Conservation (phyloP, 1,140 invertebrate genomes). For the Ladona fulva region DNA sequence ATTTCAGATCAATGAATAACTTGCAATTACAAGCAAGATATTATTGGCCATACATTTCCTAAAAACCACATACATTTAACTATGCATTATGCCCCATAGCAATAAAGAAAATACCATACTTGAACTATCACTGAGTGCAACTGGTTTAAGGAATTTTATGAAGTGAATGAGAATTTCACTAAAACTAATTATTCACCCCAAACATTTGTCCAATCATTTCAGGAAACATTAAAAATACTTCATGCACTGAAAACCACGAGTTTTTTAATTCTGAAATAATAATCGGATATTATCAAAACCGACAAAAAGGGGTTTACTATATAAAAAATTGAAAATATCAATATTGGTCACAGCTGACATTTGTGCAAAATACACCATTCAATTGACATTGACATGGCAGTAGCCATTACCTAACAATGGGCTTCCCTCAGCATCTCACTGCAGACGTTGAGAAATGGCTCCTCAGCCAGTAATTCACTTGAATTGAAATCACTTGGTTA, state of each 20-base stretch:
- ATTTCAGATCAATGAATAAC: no score
- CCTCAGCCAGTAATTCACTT: not conserved
- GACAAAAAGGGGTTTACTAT: not conserved
- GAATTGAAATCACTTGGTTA: constrained; percentile 4
- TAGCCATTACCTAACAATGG: not conserved
- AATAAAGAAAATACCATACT: not conserved
- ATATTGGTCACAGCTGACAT: not conserved
- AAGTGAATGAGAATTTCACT: no score
- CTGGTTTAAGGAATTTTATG: no score
- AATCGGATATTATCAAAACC: not conserved
- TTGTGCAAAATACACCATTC: not conserved
- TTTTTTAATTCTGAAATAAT: not conserved
- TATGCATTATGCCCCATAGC: not conserved
- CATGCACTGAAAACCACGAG: not conserved
- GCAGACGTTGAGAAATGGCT: not conserved
- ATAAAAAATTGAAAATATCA: not conserved
- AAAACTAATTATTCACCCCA: no score
- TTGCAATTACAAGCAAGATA: no score
- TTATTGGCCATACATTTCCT: no score
- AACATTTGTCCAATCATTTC: not conserved
- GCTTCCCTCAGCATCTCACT: not conserved
- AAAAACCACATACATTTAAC: not conserved
- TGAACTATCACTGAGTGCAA: not conserved
- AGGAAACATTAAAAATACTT: not conserved
- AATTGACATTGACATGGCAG: not conserved